Base-by-base conservation (phyloP, 2,888 invertebrate species). In the Hyppa rectilinea region DNA sequence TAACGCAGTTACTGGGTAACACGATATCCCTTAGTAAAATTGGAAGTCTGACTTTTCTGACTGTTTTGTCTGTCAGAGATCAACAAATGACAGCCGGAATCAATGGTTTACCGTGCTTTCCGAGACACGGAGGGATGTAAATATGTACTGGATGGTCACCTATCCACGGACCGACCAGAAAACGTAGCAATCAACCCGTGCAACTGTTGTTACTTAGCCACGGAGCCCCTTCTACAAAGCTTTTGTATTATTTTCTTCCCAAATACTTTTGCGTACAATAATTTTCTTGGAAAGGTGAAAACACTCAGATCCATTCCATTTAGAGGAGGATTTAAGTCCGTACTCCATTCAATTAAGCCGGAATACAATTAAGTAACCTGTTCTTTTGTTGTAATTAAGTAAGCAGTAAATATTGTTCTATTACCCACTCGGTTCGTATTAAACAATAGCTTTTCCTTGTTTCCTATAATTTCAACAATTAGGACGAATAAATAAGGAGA, bases 301-400 rank as follows among this genome's bases (percentile, higher is more conserved):
- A 63, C 47, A 61, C 61, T 75, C 26, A 43, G 63, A 80, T 71
- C 65, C 53, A 36, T 49, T 56, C 38, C 53, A 66, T 62, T 79
- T 71, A 75, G 38, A 26, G n/a, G 52, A 63, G 71, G 71, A 80
- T 80, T 80, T 80, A 75, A 66, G 76, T 80, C 55, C 40, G 52
- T 23, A 60, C 56, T 47, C 61, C 12, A 63, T 80, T 74, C 70
- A 80, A 80, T 82, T 82, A 82, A 72, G 67, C 66, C 29, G n/a
- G 56, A 71, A 70, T 65, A 82, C 80, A 82, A 82, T 82, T 77
- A 82, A 77, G 49, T 72, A 55, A 75, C 70, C 63, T 61, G 71
- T 67, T 52, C 75, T 68, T 74, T 71, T 59, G 55, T 63, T 36
- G 56, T 72, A 68, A 71, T 70, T 75, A 75, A 82, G 61, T 58